Evolutionary conservation across 35 echinoderm and acorn worm genomes (phyloP), one percentile per base, ranked within the genome.

Genomic region (Acanthaster planci): DNA sequence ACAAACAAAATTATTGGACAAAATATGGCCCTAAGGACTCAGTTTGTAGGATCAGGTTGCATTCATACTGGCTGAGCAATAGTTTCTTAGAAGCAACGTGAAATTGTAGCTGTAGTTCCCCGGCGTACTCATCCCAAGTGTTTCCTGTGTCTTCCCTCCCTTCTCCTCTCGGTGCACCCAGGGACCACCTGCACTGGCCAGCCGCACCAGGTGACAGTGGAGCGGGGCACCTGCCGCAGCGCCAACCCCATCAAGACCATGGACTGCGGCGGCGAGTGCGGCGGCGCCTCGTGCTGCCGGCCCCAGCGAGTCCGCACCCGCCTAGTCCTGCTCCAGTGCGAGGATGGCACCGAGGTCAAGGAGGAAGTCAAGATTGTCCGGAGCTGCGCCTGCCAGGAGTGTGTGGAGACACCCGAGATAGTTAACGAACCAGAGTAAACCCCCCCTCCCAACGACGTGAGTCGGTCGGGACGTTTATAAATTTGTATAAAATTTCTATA

Each of bases 181-280:
- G 95, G 79, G 52, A 97, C 88, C 52, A 97, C 95, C 39, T 97
- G 95, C 85, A 80, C 64, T 17, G 85, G 85, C 12, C 30, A 78
- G 36, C 79, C 85, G 52, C 15, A 82, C 27, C 59, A 52, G 1
- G 67, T 84, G 29, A 76, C 37, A 38, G 58, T 80, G 38, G 88
- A 88, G 40, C 84, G 86, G 34, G 82, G 90, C 0, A 85, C 75
- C 19, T 97, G 95, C 60, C 86, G 72, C 37, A 91, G 87, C 84
- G 68, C 79, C 21, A 85, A 82, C 76, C 29, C 58, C 38, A 76
- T 97, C 39, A 77, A 52, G 8, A 80, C 84, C 30, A 67, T 77
- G 26, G 39, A 52, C 26, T 97, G 95, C 58, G 32, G 37, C 58
- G 95, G 95, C 17, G 80, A 88, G 35, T 97, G 95, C 39, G 95